These are phyloP conservation scores for Alfaro cultratus DNA, from an alignment of 2,797 vertebrate species.

Conservation along the genomic window DNA sequence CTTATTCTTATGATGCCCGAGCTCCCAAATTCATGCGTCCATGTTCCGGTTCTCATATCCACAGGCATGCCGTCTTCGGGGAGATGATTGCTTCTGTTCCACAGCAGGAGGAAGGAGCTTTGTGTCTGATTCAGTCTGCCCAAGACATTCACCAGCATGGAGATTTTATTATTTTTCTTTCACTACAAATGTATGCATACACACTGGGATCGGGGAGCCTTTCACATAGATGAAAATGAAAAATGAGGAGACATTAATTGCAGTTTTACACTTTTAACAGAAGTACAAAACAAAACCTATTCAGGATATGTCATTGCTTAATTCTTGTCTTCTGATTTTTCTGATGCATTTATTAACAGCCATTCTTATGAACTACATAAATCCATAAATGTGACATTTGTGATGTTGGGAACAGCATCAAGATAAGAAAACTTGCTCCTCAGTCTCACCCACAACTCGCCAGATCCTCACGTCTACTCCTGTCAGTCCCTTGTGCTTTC, in stretches of 20 bases:
- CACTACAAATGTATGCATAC: conserved; percentile 15
- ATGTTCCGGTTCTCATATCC: conserved; percentile 26
- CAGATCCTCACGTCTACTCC: no score
- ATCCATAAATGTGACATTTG: background rate
- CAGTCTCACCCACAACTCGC: no score
- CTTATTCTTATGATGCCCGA: conserved; percentile 26
- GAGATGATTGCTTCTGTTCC: conserved; percentile 42
- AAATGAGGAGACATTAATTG: background rate
- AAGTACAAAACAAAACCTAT: background rate
- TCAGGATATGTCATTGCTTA: background rate
- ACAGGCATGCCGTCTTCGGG: conserved; percentile 21
- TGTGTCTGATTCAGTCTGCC: conserved; percentile 30
- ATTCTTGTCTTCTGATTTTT: background rate
- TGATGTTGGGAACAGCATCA: background rate
- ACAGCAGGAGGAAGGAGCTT: conserved; percentile 28
- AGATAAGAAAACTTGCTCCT: background rate
- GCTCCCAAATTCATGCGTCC: conserved; percentile 8
- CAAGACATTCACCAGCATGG: conserved; percentile 27
- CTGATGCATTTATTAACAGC: background rate
- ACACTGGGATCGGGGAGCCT: background rate
- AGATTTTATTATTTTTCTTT: conserved; percentile 5
- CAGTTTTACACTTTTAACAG: background rate
- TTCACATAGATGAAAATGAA: background rate
- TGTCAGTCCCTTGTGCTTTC: no score
- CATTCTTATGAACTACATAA: background rate